Conservation (phyloP, 2,797 vertebrate genomes). For the Ispidina picta region DNA sequence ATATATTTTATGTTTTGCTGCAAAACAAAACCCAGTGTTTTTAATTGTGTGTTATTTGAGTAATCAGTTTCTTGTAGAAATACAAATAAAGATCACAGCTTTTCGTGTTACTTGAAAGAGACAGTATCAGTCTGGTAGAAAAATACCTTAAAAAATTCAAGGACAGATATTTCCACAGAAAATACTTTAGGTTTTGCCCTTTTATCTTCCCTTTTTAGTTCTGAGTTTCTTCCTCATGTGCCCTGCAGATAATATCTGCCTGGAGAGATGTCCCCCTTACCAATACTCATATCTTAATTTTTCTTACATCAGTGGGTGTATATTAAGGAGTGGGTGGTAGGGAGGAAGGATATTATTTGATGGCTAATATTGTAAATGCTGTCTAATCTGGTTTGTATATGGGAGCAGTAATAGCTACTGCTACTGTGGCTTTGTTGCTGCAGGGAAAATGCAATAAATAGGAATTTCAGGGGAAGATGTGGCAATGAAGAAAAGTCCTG, state of each 20-base stretch:
- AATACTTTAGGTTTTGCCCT: background rate
- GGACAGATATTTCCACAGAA: background rate
- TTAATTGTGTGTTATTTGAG: background rate
- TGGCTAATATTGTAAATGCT: constrained; percentile 56
- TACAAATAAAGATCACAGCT: constrained; percentile 19
- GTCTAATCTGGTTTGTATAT: constrained; percentile 45
- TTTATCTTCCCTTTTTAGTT: constrained; percentile 17
- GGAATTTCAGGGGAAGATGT: constrained; percentile 18
- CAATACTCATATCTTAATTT: background rate
- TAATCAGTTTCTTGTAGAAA: background rate
- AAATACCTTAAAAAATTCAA: constrained; percentile 13
- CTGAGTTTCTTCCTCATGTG: background rate
- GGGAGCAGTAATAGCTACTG: constrained; percentile 39
- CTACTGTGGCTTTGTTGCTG: constrained; percentile 45
- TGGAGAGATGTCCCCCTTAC: background rate
- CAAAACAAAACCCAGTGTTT: background rate
- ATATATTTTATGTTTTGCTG: background rate
- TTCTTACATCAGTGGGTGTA: constrained; percentile 9
- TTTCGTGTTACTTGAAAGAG: constrained; percentile 20
- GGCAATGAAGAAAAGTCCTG: background rate
- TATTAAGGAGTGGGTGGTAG: constrained; percentile 32
- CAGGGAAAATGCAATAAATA: constrained; percentile 49
- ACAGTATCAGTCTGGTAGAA: background rate
- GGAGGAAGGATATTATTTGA: constrained; percentile 32
- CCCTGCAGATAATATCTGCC: background rate